Conservation (phyloP, 2,888 invertebrate genomes). For the Diarsia brunnea region DNA sequence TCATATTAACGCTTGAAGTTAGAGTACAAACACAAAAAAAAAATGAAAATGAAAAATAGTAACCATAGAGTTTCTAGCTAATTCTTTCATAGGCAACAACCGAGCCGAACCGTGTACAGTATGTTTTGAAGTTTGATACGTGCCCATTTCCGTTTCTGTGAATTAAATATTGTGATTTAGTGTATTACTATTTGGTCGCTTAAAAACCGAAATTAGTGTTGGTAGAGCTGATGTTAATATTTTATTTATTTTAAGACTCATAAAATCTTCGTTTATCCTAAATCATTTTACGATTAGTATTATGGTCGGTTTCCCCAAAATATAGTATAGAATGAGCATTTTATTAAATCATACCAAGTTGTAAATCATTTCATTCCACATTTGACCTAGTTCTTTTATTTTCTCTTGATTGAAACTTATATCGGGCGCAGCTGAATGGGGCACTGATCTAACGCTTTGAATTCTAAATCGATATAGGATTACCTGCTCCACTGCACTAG, state of each 20-base stretch:
- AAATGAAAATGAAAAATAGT: not conserved
- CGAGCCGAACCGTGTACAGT: not conserved
- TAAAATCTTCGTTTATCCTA: too few species aligned
- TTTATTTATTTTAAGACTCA: not conserved
- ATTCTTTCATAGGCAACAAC: not conserved
- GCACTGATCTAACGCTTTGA: not conserved
- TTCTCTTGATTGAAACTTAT: constrained; percentile 10
- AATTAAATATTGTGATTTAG: not conserved
- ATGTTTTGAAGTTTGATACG: not conserved
- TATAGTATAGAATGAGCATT: not conserved
- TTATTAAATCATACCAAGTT: not conserved
- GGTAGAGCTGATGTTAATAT: not conserved
- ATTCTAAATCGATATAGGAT: constrained; percentile 24
- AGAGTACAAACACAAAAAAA: not conserved
- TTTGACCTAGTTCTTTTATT: constrained; percentile 15
- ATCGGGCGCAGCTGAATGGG: constrained; percentile 18
- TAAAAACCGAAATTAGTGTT: not conserved
- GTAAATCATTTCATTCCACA: not conserved
- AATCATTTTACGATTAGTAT: too few species aligned
- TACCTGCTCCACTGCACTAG: not conserved
- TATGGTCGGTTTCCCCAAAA: not conserved
- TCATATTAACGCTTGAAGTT: not conserved
- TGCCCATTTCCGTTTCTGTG: not conserved
- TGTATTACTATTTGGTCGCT: not conserved
- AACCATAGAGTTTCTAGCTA: not conserved